These are phyloP conservation scores for Trichonephila inaurata DNA, from an alignment of 1,140 invertebrate species.

Conservation along the genomic window DNA sequence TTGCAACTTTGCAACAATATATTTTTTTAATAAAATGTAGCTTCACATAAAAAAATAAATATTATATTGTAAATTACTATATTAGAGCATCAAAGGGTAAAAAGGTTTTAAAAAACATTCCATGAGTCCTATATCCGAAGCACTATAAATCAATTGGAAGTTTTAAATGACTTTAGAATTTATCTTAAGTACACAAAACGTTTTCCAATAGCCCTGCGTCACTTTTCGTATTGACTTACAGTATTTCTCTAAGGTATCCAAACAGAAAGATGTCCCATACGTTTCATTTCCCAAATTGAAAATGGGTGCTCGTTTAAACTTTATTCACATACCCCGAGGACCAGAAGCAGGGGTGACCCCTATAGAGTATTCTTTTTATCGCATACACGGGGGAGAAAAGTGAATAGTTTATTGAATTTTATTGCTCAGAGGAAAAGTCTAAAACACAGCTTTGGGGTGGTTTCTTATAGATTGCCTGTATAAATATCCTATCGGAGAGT, in stretches of 20 bases:
- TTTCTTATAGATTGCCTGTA: conserved; percentile 55
- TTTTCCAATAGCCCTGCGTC: conserved; percentile 6
- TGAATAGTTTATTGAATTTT: conserved; percentile 60
- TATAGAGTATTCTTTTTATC: neutral
- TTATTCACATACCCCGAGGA: neutral
- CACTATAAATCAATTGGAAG: neutral
- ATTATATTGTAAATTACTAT: too few species aligned
- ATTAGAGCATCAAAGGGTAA: too few species aligned
- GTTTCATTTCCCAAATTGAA: conserved; percentile 14
- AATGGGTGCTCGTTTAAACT: neutral
- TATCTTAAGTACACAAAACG: neutral
- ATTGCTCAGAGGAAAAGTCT: conserved; percentile 57
- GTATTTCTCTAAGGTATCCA: neutral
- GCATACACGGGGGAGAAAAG: conserved; percentile 9
- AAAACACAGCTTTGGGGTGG: conserved; percentile 47
- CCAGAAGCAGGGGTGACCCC: neutral
- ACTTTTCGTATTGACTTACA: conserved; percentile 5
- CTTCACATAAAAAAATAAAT: too few species aligned
- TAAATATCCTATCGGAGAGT: conserved; percentile 31
- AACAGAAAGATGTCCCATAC: neutral
- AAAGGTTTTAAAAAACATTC: too few species aligned
- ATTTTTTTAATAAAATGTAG: too few species aligned
- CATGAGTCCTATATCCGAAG: too few species aligned
- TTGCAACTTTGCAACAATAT: too few species aligned
- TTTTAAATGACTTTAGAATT: neutral